These are phyloP conservation scores for Astatotilapia flaviijosephi DNA, from an alignment of 2,113 vertebrate genomes.

Conservation along the genomic window DNA sequence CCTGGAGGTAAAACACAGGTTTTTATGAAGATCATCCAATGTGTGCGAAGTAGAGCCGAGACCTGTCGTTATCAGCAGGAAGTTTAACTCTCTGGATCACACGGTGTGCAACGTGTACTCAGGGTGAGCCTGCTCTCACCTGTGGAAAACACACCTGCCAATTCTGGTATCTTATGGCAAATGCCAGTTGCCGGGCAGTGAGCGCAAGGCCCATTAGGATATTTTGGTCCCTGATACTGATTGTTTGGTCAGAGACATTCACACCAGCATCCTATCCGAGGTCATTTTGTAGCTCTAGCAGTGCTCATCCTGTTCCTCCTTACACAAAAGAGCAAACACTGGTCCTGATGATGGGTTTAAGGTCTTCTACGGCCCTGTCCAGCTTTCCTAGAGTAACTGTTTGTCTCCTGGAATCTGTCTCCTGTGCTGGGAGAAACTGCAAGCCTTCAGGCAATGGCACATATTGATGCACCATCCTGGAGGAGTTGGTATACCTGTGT, in stretches of 20 bases:
- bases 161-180: background rate
- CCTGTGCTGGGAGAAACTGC: background rate
- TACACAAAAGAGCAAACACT: background rate
- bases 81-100: background rate
- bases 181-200: background rate
- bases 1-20: slow-evolving; percentile 78
- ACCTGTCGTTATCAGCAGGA: background rate
- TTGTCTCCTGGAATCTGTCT: background rate
- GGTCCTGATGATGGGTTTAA: background rate
- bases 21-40: background rate
- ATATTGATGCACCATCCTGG: background rate
- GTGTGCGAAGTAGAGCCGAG: background rate
- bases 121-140: background rate
- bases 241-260: background rate
- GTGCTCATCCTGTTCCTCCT: background rate
- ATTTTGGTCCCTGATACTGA: background rate
- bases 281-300: background rate
- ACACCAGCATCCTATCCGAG: background rate
- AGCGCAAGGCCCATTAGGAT: background rate
- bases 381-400: background rate
- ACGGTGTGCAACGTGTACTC: background rate
- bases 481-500: accelerated
- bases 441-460: background rate
- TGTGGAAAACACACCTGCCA: background rate
- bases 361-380: background rate